Conservation (phyloP, 2,113 vertebrate genomes). For the Callaeas wilsoni region DNA sequence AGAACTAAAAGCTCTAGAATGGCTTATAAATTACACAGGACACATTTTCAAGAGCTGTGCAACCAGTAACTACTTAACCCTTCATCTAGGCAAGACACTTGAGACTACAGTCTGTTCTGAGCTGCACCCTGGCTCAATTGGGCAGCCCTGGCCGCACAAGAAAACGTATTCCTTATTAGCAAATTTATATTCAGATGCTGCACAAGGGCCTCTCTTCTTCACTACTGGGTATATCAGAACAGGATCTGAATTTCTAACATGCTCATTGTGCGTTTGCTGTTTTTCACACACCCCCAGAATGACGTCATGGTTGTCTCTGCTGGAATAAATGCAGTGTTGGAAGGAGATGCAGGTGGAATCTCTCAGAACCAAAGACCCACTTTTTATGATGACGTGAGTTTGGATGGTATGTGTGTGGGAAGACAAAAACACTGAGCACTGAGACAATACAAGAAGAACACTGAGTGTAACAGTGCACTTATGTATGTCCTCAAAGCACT, state of each 20-base stretch:
- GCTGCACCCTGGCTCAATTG: not conserved
- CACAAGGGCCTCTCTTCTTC: not conserved
- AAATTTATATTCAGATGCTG: not conserved
- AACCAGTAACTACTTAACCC: slow-evolving; percentile 7
- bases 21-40: slow-evolving; percentile 19
- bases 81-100: not conserved
- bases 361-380: slow-evolving; percentile 18
- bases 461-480: not conserved
- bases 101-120: not conserved
- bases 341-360: slow-evolving; percentile 19
- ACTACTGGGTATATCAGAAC: not conserved
- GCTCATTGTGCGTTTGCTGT: not conserved
- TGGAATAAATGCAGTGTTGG: not conserved
- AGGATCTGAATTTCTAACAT: not conserved
- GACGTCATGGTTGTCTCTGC: not conserved
- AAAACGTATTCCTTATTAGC: not conserved
- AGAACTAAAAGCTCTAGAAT: slow-evolving; percentile 32
- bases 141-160: not conserved
- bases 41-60: not conserved
- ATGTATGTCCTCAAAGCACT: not conserved
- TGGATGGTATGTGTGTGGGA: not conserved
- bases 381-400: not conserved
- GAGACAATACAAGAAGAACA: not conserved
- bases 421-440: not conserved
- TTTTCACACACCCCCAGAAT: slow-evolving; percentile 19